Base-by-base conservation (phyloP, 2,888 invertebrate species). In the Galeruca laticollis region DNA sequence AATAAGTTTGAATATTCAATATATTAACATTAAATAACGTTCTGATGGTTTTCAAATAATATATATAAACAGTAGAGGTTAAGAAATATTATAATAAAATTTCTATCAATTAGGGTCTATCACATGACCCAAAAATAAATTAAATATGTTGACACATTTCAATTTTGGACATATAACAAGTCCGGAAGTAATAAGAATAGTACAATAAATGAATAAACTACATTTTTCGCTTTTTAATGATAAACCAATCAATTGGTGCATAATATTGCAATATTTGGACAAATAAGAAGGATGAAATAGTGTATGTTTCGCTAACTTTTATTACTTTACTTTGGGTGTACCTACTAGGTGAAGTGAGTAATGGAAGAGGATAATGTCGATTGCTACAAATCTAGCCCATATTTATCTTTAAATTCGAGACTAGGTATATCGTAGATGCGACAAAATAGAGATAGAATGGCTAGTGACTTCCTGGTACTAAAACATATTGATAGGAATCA, bases 1-100 rank as follows among this genome's bases (percentile, higher is more conserved):
- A 78, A 75, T 75, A 76, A 73, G 75, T 74, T 70, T 68, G 69
- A 66, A 71, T 70, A 74, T 70, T 68, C 40, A 70, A 72, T 70
- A 69, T 66, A 67, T 68, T 69, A 69, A 66, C 51, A 69, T 59
- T 43, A 60, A 60, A 66, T 59, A 60, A 66, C 33, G n/a, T 60
- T 64, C 59, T 51, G 40, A 26, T 26, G 10, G 40, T 43, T 18
- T 60, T 51, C 49, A 62, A 51, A 56, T 62, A 62, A 21, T 62
- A 62, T n/a, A 35, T 37, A 52, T 51, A 63, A 33, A 54, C 21
- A 31, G 56, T 20, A 51, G 49, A 54, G 20, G 63, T 63, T 20
- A 49, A 47, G 43, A 33, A 68, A 63, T 69, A 60, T 40, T 37
- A 35, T 51, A 51, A 35, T 5, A 43, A n/a, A 43, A 10, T 37